A percentile compares a stretch with the other conserved stretches of the same genome.
These are phyloP conservation scores for Herpailurus yagouaroundi DNA, from an alignment of 2,113 vertebrate species.

Conservation along the genomic window DNA sequence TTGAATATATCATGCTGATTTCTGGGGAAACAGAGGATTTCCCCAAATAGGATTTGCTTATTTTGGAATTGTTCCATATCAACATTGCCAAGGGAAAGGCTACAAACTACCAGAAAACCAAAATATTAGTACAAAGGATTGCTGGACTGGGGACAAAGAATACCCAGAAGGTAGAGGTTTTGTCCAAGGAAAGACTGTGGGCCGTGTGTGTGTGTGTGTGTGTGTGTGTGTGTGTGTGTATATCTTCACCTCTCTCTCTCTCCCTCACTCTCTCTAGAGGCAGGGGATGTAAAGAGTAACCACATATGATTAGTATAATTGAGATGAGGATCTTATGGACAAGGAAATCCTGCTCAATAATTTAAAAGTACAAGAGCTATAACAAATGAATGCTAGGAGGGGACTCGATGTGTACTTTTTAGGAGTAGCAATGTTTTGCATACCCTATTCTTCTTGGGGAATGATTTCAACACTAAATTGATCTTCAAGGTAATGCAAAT, in stretches of 20 bases:
- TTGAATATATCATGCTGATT: not conserved
- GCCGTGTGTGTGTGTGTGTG: not conserved
- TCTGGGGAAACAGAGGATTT: not conserved
- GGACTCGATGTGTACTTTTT: not conserved
- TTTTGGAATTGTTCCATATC: not conserved
- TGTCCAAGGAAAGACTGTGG: not conserved
- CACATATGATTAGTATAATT: not conserved
- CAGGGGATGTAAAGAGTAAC: not conserved
- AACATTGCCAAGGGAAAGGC: not conserved
- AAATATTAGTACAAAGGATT: not conserved
- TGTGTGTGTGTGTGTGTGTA: not conserved
- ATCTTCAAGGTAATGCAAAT: not conserved
- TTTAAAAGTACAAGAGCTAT: slow-evolving; percentile 23
- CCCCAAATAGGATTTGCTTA: not conserved
- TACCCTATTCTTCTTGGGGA: not conserved
- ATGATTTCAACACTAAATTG: not conserved
- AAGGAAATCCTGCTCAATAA: not conserved
- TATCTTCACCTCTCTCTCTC: no score
- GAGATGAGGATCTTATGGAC: not conserved
- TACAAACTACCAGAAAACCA: not conserved
- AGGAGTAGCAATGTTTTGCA: not conserved
- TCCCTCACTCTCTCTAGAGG: not conserved
- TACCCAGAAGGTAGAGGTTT: not conserved
- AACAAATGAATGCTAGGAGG: slow-evolving; percentile 6
- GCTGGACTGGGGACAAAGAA: not conserved